Base-by-base conservation (phyloP, 37 sponge, comb jelly and placozoan species). In the Oscarella lobularis region DNA sequence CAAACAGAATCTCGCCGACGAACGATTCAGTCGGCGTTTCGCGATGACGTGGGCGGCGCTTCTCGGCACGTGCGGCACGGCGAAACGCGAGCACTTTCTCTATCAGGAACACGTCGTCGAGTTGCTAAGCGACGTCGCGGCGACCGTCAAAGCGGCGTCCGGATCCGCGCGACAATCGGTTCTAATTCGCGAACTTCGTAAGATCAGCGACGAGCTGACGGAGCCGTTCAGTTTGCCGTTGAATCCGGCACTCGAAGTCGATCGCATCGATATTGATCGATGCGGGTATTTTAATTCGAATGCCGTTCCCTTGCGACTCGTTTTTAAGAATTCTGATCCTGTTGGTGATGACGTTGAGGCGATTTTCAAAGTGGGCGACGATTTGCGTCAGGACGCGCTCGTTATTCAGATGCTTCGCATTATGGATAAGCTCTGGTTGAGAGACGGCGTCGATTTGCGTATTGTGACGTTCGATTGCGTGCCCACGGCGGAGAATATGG, bases 361-460 rank as follows among this genome's bases (percentile, higher is more conserved):
- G 34, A 90, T 90, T 14, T 90, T 75, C 74, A 90, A 91, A 88
- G 88, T 83, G 6, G 92, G 92, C n/a, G 92, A 91, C 80, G 87
- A 91, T 69, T 80, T 91, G 32, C 81, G 87, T 0, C 92, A 91
- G 73, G 92, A 91, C 55, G 84, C 84, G 36, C 41, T 91, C 31
- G 80, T 81, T 2, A 78, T 91, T 4, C 92, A 91, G 67, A 81
- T 91, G 78, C 84, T 91, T 0, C 48, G 75, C 38, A 79, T 91
- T 36, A 87, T 91, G 88, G 88, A 91, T 36, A 82, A 87, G 54
- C 75, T 91, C 2, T 91, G 92, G 92, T 41, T 80, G 54, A 84
- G 79, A 67, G 87, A 85, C 39, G 87, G 88, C 2, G 74, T 91
- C 29, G 92, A 91, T 76, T 85, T 91, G 29, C 83, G 81, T 72